A percentile compares a stretch with the other conserved stretches of the same genome.
Conservation (phyloP, 2,888 invertebrate genomes). For the Gymnosoma rotundatum region DNA sequence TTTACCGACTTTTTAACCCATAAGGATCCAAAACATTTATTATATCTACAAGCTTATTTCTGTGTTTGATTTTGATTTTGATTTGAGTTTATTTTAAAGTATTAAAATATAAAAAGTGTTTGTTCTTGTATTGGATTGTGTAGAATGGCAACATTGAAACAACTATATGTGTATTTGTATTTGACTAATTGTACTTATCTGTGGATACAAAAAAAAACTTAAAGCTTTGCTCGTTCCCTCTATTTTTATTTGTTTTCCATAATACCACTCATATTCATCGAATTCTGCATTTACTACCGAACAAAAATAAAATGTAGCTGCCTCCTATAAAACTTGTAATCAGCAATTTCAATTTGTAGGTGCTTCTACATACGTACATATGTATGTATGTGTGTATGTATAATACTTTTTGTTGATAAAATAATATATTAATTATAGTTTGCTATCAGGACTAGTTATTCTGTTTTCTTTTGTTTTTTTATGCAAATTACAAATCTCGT, state of each 20-base stretch:
- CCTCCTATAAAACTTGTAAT: slow-evolving; percentile 44
- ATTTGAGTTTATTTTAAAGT: no score
- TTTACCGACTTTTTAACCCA: no score
- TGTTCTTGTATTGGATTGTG: no score
- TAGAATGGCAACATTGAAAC: no score
- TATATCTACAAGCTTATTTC: no score
- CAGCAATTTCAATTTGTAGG: slow-evolving; percentile 35
- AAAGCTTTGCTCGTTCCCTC: background rate
- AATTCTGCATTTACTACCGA: background rate
- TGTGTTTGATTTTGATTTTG: no score
- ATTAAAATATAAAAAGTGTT: no score
- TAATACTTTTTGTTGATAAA: slow-evolving; percentile 21
- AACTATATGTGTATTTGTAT: no score
- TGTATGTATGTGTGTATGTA: background rate
- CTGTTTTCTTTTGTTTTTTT: slow-evolving; percentile 14
- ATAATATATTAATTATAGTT: slow-evolving; percentile 59
- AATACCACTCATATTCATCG: background rate
- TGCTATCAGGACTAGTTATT: slow-evolving; percentile 58
- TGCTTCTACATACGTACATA: background rate
- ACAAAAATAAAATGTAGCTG: slow-evolving; percentile 30
- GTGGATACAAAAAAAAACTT: background rate
- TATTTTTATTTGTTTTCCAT: background rate
- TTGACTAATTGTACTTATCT: no score
- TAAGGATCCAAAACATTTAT: no score
- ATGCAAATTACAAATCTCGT: slow-evolving; percentile 64